Percentiles rank a stretch among this genome's conserved stretches.
phyloP scores from a whole-genome alignment of 2,888 invertebrate species.

The Ariolimax columbianus region DNA sequence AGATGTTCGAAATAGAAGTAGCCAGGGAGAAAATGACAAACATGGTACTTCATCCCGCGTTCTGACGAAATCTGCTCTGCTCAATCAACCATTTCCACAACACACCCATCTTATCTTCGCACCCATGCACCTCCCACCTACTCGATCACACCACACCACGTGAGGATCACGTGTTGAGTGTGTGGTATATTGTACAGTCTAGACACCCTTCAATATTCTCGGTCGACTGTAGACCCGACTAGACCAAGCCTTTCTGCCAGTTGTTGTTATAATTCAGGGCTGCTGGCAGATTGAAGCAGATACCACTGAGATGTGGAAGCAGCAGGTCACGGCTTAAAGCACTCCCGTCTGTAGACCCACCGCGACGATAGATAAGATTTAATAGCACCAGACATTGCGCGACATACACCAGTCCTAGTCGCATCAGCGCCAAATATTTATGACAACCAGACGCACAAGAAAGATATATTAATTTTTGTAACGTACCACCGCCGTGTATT shows the following conservation, averaged over 20 bases:
- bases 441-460: background rate
- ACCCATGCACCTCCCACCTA: background rate
- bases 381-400: background rate
- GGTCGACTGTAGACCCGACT: slow-evolving; percentile 13
- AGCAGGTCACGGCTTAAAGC: background rate
- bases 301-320: background rate
- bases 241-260: background rate
- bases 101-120: background rate
- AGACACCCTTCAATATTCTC: background rate
- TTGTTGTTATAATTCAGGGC: background rate
- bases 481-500: background rate
- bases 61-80: too few species aligned
- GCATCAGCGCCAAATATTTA: background rate
- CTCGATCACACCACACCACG: slow-evolving; percentile 13
- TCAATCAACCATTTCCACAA: background rate
- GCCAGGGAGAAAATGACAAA: too few species aligned
- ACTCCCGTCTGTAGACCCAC: background rate
- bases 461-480: background rate
- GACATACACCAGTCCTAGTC: background rate
- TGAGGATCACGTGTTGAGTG: slow-evolving; percentile 6
- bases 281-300: background rate
- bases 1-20: too few species aligned
- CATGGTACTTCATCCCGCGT: too few species aligned
- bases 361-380: background rate
- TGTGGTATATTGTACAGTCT: background rate